Conservation (phyloP, 2,888 invertebrate genomes). For the Gandaritis pyraliata region DNA sequence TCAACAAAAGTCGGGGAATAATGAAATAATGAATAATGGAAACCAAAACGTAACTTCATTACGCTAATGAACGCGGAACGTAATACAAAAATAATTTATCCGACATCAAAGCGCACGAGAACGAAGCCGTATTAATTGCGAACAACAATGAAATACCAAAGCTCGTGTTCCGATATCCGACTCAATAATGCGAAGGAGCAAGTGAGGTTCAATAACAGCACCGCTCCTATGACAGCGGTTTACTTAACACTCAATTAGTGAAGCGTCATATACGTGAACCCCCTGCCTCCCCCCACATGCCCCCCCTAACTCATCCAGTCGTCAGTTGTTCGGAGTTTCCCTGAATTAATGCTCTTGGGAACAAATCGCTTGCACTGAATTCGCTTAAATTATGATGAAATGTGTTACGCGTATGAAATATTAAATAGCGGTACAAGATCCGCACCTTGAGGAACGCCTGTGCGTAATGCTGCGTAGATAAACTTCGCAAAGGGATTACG, state of each 20-base stretch:
- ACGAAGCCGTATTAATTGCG: slow-evolving; percentile 39
- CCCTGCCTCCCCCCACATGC: slow-evolving; percentile 28
- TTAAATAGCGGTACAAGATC: slow-evolving; percentile 47
- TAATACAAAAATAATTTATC: slow-evolving; percentile 39
- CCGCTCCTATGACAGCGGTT: slow-evolving; percentile 63
- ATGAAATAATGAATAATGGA: slow-evolving; percentile 30
- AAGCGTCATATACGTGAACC: slow-evolving; percentile 59
- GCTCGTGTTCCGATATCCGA: slow-evolving; percentile 41
- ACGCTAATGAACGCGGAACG: slow-evolving; percentile 34
- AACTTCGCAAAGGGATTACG: slow-evolving; percentile 49
- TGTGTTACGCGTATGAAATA: slow-evolving; percentile 48
- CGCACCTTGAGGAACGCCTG: slow-evolving; percentile 46
- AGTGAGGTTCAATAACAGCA: slow-evolving; percentile 60
- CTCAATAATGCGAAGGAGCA: slow-evolving; percentile 55
- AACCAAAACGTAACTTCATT: slow-evolving; percentile 38
- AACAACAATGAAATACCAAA: slow-evolving; percentile 40
- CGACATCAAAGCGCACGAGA: slow-evolving; percentile 28
- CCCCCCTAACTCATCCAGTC: slow-evolving; percentile 41
- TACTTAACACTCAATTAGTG: slow-evolving; percentile 71
- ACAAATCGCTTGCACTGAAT: slow-evolving; percentile 47
- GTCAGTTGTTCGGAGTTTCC: slow-evolving; percentile 46
- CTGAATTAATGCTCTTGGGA: slow-evolving; percentile 45
- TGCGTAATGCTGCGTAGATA: slow-evolving; percentile 42
- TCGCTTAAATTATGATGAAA: slow-evolving; percentile 47
- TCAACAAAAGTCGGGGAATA: slow-evolving; percentile 16